These are phyloP conservation scores for Pogonognathellus flavescens DNA, from an alignment of 1,140 invertebrate species.

Conservation along the genomic window DNA sequence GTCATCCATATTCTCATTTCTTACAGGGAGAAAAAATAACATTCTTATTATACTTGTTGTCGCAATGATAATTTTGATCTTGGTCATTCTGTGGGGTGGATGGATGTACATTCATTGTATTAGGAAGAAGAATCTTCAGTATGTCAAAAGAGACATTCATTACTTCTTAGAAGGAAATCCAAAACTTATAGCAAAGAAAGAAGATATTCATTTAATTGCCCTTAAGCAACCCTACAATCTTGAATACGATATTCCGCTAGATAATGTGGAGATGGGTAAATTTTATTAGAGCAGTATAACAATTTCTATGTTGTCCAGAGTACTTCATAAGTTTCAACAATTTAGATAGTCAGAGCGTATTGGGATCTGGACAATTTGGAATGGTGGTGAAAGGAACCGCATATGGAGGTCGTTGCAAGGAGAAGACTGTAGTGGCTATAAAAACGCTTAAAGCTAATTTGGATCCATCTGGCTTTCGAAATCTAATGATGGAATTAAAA, in stretches of 20 bases:
- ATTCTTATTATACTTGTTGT: neutral
- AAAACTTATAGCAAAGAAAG: neutral
- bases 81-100: neutral
- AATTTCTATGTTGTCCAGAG: too few species aligned
- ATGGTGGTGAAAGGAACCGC: conserved; percentile 5
- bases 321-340: neutral
- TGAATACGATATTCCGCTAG: neutral
- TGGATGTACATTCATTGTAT: neutral
- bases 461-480: neutral
- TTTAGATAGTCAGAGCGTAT: neutral
- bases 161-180: conserved; percentile 37
- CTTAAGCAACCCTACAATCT: conserved; percentile 2
- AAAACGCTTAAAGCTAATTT: conserved; percentile 33
- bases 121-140: conserved; percentile 5
- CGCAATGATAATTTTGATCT: neutral
- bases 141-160: conserved; percentile 17
- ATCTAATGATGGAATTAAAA: conserved; percentile 42
- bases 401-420: neutral
- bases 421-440: conserved; percentile 21
- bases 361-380: conserved; percentile 26
- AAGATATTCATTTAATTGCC: neutral
- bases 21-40: too few species aligned
- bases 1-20: too few species aligned
- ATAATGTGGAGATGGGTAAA: conserved; percentile 22
- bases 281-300: too few species aligned